phyloP scores from a whole-genome alignment of 2,797 vertebrate species.

The Loris lydekkerianus region DNA sequence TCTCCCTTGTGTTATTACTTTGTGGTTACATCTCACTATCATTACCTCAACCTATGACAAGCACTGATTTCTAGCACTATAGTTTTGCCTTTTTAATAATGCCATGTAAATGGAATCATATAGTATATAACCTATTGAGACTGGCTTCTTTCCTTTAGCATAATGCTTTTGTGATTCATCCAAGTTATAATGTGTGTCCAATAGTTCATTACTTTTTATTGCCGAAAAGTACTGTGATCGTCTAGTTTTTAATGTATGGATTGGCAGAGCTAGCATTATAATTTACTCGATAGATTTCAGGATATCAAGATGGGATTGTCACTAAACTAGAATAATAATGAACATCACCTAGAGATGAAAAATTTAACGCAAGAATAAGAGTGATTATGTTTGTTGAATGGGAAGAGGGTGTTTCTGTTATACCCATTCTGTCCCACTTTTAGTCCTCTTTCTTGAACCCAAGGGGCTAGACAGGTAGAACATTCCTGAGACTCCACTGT shows the following conservation, averaged over 20 bases:
- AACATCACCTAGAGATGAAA: not conserved
- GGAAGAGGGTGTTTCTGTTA: not conserved
- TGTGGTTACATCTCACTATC: not conserved
- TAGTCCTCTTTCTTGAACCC: not conserved
- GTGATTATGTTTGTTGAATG: not conserved
- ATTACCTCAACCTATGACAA: not conserved
- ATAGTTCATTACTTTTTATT: conserved; percentile 61
- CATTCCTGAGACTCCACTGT: not conserved
- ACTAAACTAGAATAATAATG: conserved; percentile 23
- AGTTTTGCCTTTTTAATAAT: conserved; percentile 37
- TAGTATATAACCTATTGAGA: not conserved
- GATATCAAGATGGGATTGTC: not conserved
- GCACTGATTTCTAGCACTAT: not conserved
- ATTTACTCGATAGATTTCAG: conserved; percentile 21
- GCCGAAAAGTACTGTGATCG: not conserved
- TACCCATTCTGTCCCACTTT: not conserved
- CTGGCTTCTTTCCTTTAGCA: not conserved
- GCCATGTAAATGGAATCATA: not conserved
- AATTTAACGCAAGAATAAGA: not conserved
- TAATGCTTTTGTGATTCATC: conserved; percentile 24
- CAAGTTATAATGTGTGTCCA: not conserved
- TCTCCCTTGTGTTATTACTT: not conserved
- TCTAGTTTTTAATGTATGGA: conserved; percentile 14
- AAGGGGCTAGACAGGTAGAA: conserved; percentile 19
- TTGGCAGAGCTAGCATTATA: conserved; percentile 2